Percentiles rank a stretch among this genome's conserved stretches.
Evolutionary conservation across 92 coral and sea anemone genomes (phyloP).

Genomic region (Epizoanthus rinbou): DNA sequence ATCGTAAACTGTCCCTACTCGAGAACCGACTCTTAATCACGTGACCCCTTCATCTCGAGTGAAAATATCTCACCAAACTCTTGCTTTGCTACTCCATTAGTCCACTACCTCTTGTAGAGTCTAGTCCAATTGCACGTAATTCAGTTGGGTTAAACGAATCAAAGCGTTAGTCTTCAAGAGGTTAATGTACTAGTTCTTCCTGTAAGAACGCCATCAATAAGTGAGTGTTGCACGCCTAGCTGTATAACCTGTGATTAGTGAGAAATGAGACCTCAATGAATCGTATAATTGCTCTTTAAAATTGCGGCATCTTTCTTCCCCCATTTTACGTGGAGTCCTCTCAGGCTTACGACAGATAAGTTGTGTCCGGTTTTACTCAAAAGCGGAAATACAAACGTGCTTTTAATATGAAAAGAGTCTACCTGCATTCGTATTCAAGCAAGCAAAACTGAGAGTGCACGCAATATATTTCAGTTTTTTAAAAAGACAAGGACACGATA

Average conservation of each 20-base stretch:
- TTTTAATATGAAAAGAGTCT: background rate
- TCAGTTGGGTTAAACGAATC: too few species aligned
- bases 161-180: too few species aligned
- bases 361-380: constrained; percentile 7
- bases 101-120: too few species aligned
- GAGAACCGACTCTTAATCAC: too few species aligned
- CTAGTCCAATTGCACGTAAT: too few species aligned
- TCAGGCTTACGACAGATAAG: background rate
- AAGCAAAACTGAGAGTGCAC: background rate
- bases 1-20: too few species aligned
- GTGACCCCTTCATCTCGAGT: too few species aligned
- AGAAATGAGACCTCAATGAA: background rate
- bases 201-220: background rate
- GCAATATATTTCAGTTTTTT: background rate
- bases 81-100: too few species aligned
- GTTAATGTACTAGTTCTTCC: too few species aligned
- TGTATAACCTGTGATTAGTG: background rate
- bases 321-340: background rate
- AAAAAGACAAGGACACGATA: background rate
- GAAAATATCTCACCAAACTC: too few species aligned
- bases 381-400: constrained; percentile 3
- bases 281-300: background rate
- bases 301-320: background rate
- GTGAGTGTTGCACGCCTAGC: constrained; percentile 3
- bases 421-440: background rate